These are phyloP conservation scores for Philonicus albiceps DNA, from an alignment of 2,888 invertebrate genomes.

Conservation along the genomic window DNA sequence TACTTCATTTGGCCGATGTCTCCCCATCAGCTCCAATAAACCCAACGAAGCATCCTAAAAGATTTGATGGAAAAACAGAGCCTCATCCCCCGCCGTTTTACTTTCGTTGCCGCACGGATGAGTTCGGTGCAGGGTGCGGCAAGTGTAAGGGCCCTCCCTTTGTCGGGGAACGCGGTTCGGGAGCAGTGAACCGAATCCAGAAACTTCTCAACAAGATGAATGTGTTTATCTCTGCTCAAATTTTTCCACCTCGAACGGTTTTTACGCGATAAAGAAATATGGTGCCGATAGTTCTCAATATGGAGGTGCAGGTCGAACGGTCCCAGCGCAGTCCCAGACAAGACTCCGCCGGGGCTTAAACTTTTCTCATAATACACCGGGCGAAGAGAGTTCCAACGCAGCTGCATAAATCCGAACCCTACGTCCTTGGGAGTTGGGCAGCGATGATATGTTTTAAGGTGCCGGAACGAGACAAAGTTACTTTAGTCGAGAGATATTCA, in stretches of 20 bases:
- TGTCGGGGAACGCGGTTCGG: background rate
- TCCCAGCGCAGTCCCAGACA: background rate
- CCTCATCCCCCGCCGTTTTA: background rate
- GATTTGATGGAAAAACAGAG: slow-evolving; percentile 20
- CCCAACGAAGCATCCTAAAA: background rate
- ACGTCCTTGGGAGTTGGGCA: background rate
- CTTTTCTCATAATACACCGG: slow-evolving; percentile 21
- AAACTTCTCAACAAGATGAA: slow-evolving; percentile 32
- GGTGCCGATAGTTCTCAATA: slow-evolving; percentile 28
- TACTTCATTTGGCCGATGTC: background rate
- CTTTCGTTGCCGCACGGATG: background rate
- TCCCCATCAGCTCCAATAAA: slow-evolving; percentile 24
- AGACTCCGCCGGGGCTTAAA: slow-evolving; percentile 22
- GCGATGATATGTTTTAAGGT: slow-evolving; percentile 17
- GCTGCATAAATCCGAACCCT: background rate
- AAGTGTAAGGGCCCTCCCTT: background rate
- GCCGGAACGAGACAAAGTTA: slow-evolving; percentile 1
- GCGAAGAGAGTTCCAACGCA: background rate
- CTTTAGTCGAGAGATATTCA: background rate
- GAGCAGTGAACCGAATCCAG: background rate
- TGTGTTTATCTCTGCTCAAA: slow-evolving; percentile 25
- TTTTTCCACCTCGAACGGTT: slow-evolving; percentile 21
- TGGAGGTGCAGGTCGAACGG: background rate
- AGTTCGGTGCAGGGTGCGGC: background rate
- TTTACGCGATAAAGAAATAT: slow-evolving; percentile 23